Conservation (phyloP, 2,888 invertebrate species). For the Onchidella celtica region DNA sequence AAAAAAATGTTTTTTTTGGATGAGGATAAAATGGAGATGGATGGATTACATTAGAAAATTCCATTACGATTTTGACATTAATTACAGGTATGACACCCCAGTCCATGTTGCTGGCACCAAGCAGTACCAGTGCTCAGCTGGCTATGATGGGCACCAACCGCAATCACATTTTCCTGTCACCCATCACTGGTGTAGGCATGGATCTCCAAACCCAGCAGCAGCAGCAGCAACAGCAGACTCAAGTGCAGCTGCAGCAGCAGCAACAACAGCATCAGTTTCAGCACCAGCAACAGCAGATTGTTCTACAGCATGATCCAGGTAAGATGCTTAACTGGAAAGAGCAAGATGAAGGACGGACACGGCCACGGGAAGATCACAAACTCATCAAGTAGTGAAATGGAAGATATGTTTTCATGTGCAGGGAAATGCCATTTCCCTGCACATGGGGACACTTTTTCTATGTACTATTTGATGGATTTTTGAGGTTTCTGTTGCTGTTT, state of each 20-base stretch:
- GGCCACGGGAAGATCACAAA: too few relatives aligned
- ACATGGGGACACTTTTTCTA: too few relatives aligned
- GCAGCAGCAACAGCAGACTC: constrained; percentile 31
- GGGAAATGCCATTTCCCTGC: too few relatives aligned
- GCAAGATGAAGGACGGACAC: too few relatives aligned
- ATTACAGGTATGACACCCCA: constrained; percentile 28
- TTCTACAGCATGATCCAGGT: constrained; percentile 41
- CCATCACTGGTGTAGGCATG: constrained; percentile 10
- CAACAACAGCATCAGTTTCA: constrained; percentile 3
- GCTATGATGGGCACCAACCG: constrained; percentile 45
- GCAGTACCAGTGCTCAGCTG: constrained; percentile 14
- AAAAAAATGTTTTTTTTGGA: too few relatives aligned
- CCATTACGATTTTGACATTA: too few relatives aligned
- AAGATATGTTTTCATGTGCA: too few relatives aligned
- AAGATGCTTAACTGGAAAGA: not conserved
- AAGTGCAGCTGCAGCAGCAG: not conserved
- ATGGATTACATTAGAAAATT: too few relatives aligned
- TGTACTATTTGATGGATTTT: too few relatives aligned
- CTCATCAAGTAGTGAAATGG: too few relatives aligned
- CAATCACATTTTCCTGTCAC: constrained; percentile 45
- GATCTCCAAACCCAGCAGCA: constrained; percentile 29
- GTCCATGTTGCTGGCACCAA: constrained; percentile 34
- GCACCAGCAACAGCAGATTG: constrained; percentile 30
- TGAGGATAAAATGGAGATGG: too few relatives aligned
- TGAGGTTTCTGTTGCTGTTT: too few relatives aligned